These are phyloP conservation scores for Mus minutoides DNA, from an alignment of 2,797 vertebrate species.

Conservation along the genomic window DNA sequence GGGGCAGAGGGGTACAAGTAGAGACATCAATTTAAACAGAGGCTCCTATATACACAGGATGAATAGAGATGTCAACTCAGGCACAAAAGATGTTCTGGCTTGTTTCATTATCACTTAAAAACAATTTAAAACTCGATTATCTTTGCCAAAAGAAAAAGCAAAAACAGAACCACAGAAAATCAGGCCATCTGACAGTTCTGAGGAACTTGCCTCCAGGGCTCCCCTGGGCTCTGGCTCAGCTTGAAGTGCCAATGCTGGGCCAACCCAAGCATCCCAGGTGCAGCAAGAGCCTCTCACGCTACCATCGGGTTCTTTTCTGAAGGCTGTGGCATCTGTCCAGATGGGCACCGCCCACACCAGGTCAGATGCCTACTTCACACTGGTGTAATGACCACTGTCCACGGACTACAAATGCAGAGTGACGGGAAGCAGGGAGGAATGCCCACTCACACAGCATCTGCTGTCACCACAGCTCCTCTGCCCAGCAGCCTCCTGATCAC, in stretches of 20 bases:
- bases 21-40: neutral
- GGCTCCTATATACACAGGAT: too few species aligned
- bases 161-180: slow-evolving; percentile 9
- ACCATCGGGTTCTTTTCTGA: neutral
- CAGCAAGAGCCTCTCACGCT: neutral
- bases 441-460: neutral
- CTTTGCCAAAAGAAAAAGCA: slow-evolving; percentile 45
- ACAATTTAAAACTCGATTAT: slow-evolving; percentile 77
- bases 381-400: neutral
- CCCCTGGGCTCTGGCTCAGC: neutral
- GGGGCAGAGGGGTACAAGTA: neutral
- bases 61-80: neutral
- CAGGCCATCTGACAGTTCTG: slow-evolving; percentile 47
- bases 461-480: neutral
- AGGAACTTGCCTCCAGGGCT: slow-evolving; percentile 28
- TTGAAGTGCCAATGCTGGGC: neutral
- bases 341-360: neutral
- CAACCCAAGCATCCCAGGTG: neutral
- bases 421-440: neutral
- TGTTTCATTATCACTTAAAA: slow-evolving; percentile 83
- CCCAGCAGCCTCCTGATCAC: neutral
- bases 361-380: neutral
- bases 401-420: neutral
- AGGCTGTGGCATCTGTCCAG: neutral
- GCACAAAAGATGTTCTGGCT: slow-evolving; percentile 65